phyloP scores from a whole-genome alignment of 2,888 invertebrate species.

The Oscheius myriophilus region DNA sequence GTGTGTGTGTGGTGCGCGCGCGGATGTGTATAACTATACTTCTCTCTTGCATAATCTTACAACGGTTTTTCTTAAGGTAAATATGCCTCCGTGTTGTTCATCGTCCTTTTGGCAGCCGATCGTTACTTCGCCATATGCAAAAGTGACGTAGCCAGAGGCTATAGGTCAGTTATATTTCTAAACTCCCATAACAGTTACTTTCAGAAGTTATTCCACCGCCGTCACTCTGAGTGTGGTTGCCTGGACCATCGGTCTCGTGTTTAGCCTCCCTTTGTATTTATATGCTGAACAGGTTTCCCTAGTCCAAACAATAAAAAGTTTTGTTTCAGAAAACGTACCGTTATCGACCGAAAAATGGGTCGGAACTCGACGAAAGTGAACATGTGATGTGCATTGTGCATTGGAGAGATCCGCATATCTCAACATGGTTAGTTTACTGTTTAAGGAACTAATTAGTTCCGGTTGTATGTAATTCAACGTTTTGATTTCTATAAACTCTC shows the following conservation, averaged over 20 bases:
- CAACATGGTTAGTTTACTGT: conserved; percentile 55
- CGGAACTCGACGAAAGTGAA: conserved; percentile 41
- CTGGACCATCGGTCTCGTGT: conserved; percentile 61
- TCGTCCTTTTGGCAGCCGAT: conserved; percentile 66
- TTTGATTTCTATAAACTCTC: conserved; percentile 1
- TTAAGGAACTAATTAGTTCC: too few species aligned
- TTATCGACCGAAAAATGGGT: conserved; percentile 39
- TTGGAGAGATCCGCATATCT: conserved; percentile 60
- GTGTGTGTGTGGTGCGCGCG: too few species aligned
- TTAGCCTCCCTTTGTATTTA: conserved; percentile 62
- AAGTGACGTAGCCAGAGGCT: conserved; percentile 46
- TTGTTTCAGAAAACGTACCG: conserved; percentile 39
- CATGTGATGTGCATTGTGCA: conserved; percentile 63
- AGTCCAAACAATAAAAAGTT: neutral
- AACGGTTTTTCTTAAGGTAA: conserved; percentile 52
- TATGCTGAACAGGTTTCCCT: conserved; percentile 58
- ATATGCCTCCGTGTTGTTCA: conserved; percentile 68
- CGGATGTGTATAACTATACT: too few species aligned
- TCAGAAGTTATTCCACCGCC: conserved; percentile 60
- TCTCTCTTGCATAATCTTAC: neutral
- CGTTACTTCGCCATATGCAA: conserved; percentile 69
- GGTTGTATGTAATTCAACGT: too few species aligned
- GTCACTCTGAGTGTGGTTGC: conserved; percentile 59
- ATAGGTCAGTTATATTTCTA: conserved; percentile 34
- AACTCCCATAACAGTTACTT: neutral